These are phyloP conservation scores for Pipistrellus nathusii DNA, from an alignment of 2,797 vertebrate species.

Conservation along the genomic window DNA sequence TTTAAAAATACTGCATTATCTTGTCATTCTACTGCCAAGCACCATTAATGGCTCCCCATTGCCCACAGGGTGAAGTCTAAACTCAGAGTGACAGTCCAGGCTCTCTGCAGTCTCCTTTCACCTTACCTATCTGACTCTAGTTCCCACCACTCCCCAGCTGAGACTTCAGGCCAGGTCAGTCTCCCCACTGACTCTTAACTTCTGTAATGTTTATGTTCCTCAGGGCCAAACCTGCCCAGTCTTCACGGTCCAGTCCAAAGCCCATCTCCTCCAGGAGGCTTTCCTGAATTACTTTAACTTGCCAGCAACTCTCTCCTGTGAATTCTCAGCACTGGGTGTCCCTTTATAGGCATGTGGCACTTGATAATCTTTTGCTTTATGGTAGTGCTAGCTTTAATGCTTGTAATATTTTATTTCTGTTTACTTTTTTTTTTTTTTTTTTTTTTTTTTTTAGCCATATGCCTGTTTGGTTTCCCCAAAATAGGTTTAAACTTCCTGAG, in stretches of 20 bases:
- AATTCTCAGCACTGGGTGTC: conserved; percentile 59
- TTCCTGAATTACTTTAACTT: conserved; percentile 67
- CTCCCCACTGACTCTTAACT: conserved; percentile 75
- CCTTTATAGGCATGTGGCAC: conserved; percentile 68
- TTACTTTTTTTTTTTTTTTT: conserved; percentile 42
- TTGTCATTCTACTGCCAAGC: conserved; percentile 74
- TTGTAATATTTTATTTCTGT: conserved; percentile 63
- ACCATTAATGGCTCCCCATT: conserved; percentile 79
- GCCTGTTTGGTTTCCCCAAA: conserved; percentile 63
- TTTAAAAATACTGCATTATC: conserved; percentile 68
- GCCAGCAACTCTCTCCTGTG: conserved; percentile 52
- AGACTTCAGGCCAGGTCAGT: conserved; percentile 84
- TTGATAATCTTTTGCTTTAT: conserved; percentile 62
- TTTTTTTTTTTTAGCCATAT: conserved; percentile 24
- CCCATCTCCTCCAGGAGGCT: conserved; percentile 58
- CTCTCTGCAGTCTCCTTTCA: conserved; percentile 81
- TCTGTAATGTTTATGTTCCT: conserved; percentile 67
- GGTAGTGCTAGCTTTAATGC: conserved; percentile 60
- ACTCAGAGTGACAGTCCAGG: conserved; percentile 78
- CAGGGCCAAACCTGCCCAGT: conserved; percentile 36
- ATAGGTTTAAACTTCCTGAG: conserved; percentile 62
- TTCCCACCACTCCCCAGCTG: conserved; percentile 81
- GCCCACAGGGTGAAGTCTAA: conserved; percentile 82
- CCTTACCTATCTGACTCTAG: conserved; percentile 78
- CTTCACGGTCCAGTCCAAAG: conserved; percentile 55